phyloP scores from a whole-genome alignment of 2,888 invertebrate genomes.

The Ophioninae sp. region DNA sequence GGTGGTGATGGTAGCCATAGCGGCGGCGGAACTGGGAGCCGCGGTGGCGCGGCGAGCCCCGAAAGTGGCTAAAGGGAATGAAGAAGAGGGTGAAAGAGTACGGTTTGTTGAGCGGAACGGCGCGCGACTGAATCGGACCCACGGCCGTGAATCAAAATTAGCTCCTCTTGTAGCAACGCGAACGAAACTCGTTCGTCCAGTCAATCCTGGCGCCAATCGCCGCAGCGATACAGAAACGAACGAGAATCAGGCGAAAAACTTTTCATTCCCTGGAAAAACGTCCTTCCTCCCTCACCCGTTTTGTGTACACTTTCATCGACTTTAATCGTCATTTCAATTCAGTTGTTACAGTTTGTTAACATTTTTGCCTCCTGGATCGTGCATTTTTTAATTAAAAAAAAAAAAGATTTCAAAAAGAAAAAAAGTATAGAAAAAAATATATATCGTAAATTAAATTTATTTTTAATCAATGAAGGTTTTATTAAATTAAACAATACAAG shows the following conservation, averaged over 20 bases:
- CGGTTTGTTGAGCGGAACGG: constrained; percentile 47
- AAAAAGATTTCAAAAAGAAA: too few relatives aligned
- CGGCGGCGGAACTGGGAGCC: constrained; percentile 40
- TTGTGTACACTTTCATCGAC: neutral
- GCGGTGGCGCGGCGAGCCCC: constrained; percentile 51
- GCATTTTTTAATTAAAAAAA: neutral
- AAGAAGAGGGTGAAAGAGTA: constrained; percentile 74
- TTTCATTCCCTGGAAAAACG: neutral
- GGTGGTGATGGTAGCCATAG: constrained; percentile 35
- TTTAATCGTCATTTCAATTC: neutral
- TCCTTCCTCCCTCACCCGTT: neutral
- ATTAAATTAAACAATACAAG: too few relatives aligned
- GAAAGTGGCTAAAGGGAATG: constrained; percentile 54
- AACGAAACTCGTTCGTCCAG: constrained; percentile 57
- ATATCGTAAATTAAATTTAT: too few relatives aligned
- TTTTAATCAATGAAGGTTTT: too few relatives aligned
- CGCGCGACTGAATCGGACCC: constrained; percentile 54
- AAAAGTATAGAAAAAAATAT: too few relatives aligned
- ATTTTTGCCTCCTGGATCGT: neutral
- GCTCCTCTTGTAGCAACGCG: constrained; percentile 66
- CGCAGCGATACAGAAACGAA: constrained; percentile 9
- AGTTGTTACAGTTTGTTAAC: too few relatives aligned
- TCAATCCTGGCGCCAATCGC: constrained; percentile 26
- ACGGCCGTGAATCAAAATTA: constrained; percentile 69
- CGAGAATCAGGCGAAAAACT: neutral